Percentiles rank a stretch among this genome's conserved stretches.
phyloP scores from a whole-genome alignment of 2,113 vertebrate genomes.

The Meles meles region DNA sequence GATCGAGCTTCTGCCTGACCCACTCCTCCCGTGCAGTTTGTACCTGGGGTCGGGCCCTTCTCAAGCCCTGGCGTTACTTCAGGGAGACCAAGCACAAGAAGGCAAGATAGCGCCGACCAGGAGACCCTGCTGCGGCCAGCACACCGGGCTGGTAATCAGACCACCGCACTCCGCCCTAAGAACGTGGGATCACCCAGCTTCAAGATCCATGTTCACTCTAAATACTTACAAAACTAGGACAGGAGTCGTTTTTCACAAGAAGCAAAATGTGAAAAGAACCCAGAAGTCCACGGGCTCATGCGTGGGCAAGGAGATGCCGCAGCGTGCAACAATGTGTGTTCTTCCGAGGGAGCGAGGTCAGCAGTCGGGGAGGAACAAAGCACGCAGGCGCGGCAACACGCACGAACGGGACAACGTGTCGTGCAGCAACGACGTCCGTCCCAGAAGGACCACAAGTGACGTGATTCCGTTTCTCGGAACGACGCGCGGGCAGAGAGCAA shows the following conservation, averaged over 20 bases:
- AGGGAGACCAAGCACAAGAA: not conserved
- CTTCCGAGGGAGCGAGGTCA: accelerated
- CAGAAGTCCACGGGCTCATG: too few relatives aligned
- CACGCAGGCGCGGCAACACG: not conserved
- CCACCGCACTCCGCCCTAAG: not conserved
- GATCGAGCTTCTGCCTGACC: not conserved
- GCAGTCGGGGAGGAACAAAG: too few relatives aligned
- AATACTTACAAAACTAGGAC: not conserved
- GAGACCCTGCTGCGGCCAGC: not conserved
- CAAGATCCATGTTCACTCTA: not conserved
- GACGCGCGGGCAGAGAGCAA: not conserved
- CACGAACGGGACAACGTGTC: accelerated
- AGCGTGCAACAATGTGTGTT: too few relatives aligned
- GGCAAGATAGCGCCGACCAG: not conserved
- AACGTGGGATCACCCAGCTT: not conserved
- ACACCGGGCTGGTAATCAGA: not conserved
- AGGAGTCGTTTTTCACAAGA: not conserved
- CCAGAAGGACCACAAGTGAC: accelerated
- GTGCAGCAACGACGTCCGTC: accelerated
- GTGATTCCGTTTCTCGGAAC: accelerated
- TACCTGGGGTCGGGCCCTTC: not conserved
- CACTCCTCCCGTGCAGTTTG: accelerated
- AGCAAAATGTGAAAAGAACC: not conserved
- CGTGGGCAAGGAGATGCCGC: accelerated
- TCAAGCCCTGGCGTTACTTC: not conserved